Conservation (phyloP, 2,113 vertebrate genomes). For the Pelmatolapia mariae region DNA sequence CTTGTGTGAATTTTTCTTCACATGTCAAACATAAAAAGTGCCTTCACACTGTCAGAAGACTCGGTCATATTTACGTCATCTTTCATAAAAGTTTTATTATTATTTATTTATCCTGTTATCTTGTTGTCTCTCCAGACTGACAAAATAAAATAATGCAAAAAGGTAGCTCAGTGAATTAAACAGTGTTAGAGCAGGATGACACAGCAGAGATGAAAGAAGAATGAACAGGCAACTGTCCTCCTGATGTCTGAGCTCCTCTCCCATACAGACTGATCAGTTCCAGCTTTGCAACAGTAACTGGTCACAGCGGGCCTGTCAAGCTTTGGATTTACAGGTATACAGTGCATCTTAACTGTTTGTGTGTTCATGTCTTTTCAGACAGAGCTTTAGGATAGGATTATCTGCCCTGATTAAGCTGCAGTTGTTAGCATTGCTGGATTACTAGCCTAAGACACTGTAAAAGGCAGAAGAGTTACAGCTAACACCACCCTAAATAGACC, state of each 20-base stretch:
- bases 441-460: not conserved
- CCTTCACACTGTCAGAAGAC: not conserved
- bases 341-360: not conserved
- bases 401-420: not conserved
- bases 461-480: not conserved
- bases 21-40: conserved; percentile 26
- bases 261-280: not conserved
- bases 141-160: not conserved
- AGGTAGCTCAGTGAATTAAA: not conserved
- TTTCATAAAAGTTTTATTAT: not conserved
- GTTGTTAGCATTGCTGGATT: not conserved
- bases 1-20: conserved; percentile 34
- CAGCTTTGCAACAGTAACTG: not conserved
- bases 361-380: not conserved
- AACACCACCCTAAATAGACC: not conserved
- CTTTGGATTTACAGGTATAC: not conserved
- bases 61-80: not conserved
- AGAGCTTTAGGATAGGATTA: not conserved
- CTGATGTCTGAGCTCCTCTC: not conserved
- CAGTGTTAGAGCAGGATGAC: not conserved
- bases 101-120: not conserved
- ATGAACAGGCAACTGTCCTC: not conserved
- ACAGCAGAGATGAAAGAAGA: not conserved
- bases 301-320: not conserved
- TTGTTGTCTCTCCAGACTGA: not conserved